A percentile compares a stretch with the other conserved stretches of the same genome.
phyloP scores from a whole-genome alignment of 2,888 invertebrate genomes.

The Mythimna ferrago region DNA sequence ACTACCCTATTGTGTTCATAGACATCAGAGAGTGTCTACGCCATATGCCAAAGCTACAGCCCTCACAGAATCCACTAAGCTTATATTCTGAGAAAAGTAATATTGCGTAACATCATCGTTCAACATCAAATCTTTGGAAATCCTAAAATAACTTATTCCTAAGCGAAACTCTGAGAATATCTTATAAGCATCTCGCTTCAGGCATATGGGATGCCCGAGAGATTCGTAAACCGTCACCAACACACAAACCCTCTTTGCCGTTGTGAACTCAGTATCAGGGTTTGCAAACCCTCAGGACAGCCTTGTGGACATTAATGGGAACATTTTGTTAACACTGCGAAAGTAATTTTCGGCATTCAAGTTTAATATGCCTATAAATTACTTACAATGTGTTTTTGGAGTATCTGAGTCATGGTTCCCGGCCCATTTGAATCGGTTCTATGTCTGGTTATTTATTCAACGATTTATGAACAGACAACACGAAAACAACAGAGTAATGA shows the following conservation, averaged over 20 bases:
- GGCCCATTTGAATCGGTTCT: background rate
- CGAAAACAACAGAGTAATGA: no score
- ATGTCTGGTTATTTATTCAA: background rate
- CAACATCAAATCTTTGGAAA: conserved; percentile 2
- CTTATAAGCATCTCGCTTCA: conserved; percentile 27
- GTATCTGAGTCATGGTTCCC: background rate
- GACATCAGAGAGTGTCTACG: no score
- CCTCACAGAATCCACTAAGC: no score
- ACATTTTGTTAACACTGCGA: conserved; percentile 25
- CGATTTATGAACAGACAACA: background rate
- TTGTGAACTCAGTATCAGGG: conserved; percentile 38
- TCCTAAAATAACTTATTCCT: conserved; percentile 14
- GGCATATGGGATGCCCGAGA: conserved; percentile 44
- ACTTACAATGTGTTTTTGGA: background rate
- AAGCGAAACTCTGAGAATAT: conserved; percentile 16
- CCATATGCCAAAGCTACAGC: no score
- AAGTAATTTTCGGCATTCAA: conserved; percentile 20
- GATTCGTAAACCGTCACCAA: conserved; percentile 54
- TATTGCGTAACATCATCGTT: background rate
- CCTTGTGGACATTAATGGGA: conserved; percentile 33
- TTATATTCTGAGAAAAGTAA: no score
- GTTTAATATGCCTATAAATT: background rate
- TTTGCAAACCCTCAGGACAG: conserved; percentile 31
- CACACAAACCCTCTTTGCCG: conserved; percentile 57
- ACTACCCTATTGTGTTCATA: no score